Percentiles rank a stretch among this genome's conserved stretches.
phyloP scores from a whole-genome alignment of 1,140 invertebrate species.

The Batillaria attramentaria region DNA sequence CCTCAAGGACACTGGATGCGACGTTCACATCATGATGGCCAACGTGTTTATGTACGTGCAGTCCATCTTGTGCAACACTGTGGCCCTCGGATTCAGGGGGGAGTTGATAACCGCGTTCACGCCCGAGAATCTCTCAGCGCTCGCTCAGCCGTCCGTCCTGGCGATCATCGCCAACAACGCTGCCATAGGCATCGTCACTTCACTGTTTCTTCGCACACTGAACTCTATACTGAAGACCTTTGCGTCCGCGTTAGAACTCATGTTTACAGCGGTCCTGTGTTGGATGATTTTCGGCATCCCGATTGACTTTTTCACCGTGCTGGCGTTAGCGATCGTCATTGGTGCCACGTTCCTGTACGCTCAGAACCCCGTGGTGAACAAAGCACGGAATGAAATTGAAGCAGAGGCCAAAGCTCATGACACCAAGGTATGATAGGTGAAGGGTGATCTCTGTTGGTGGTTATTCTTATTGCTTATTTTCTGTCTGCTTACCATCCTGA shows the following conservation, averaged over 20 bases:
- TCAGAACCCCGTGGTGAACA: conserved; percentile 84
- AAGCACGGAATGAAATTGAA: conserved; percentile 46
- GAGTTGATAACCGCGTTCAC: conserved; percentile 55
- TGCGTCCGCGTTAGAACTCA: conserved; percentile 92
- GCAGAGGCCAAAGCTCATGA: neutral
- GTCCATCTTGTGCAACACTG: conserved; percentile 91
- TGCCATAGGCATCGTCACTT: conserved; percentile 92
- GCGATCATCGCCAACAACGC: conserved; percentile 92
- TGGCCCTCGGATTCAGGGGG: conserved; percentile 76
- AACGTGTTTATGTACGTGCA: conserved; percentile 97
- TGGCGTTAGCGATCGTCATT: conserved; percentile 88
- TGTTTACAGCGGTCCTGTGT: conserved; percentile 92
- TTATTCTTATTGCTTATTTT: neutral
- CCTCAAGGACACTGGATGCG: conserved; percentile 83
- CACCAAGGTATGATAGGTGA: conserved; percentile 12
- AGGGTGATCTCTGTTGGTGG: neutral
- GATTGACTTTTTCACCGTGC: conserved; percentile 85
- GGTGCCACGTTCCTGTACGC: conserved; percentile 90
- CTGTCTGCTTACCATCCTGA: neutral
- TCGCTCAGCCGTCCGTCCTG: conserved; percentile 81
- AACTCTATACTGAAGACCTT: conserved; percentile 98
- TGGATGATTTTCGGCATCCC: conserved; percentile 91
- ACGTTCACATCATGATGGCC: conserved; percentile 92
- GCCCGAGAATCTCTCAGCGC: conserved; percentile 72
- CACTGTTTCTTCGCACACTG: conserved; percentile 92